Conservation (phyloP, 2,113 vertebrate species). For the Thinocorus orbignyianus region DNA sequence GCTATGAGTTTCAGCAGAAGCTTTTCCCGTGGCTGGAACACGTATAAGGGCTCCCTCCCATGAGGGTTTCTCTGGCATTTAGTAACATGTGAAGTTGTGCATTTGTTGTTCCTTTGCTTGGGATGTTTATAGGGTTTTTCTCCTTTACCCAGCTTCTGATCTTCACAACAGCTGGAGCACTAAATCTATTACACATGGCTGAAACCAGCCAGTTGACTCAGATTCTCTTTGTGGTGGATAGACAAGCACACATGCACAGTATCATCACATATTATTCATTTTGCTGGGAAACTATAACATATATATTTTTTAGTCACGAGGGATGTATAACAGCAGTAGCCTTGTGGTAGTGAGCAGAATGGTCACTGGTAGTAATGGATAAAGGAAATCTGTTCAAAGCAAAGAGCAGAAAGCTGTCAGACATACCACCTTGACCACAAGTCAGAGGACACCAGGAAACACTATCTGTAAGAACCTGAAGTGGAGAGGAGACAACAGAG, state of each 20-base stretch:
- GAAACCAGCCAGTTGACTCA: not conserved
- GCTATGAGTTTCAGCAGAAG: not conserved
- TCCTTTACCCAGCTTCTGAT: not conserved
- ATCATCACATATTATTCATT: not conserved
- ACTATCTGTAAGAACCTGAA: not conserved
- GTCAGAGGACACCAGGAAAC: not conserved
- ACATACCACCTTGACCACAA: not conserved
- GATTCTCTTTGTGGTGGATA: not conserved
- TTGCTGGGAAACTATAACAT: not conserved
- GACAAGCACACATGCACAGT: not conserved
- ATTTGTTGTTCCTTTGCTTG: not conserved
- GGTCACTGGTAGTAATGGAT: not conserved
- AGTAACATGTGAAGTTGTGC: not conserved
- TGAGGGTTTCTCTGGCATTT: not conserved
- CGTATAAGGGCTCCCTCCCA: not conserved
- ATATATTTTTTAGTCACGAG: not conserved
- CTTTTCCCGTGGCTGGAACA: not conserved
- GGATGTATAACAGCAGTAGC: not conserved
- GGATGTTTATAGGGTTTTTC: not conserved
- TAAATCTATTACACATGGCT: not conserved
- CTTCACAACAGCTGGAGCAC: not conserved
- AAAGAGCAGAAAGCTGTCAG: not conserved
- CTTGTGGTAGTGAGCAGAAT: not conserved
- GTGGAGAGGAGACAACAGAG: not conserved
- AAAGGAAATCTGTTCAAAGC: not conserved